Evolutionary conservation across 2,888 invertebrate genomes (phyloP), one percentile per base, ranked within the genome.

Genomic region (Hirtodrosophila duncani): DNA sequence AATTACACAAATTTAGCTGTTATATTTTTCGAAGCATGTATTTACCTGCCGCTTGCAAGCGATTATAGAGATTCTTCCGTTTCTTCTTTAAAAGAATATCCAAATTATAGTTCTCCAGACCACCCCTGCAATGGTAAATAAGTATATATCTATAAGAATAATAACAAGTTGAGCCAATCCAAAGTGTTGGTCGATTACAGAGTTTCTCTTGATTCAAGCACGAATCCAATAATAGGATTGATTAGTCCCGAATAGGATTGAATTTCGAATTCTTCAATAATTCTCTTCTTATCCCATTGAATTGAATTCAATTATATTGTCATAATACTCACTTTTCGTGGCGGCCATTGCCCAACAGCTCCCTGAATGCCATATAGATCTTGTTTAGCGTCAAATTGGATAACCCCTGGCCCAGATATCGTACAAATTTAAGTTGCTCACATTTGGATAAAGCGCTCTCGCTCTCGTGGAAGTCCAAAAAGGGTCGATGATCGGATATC

Each of bases 391-490:
- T 86, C 77, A 86, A 67, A 83, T 83, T 86, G 69, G 86, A 84
- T 82, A 86, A 43, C 79, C 86, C 86, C 82, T 86, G 86, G 63
- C 86, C 86, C 81, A 86, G 66, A 84, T 86, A 86, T 78, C 86
- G 84, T 81, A 85, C 83, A 81, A 86, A 86, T 81, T 86, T 86
- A 78, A 86, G 84, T 75, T 86, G 86, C 51, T 86, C 86, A 75
- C 80, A 77, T 72, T 86, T 86, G 68, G 86, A 84, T 81, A 86
- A 66, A 58, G 86, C 86, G 77, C 85, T 86, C 71, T 86, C 86
- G 77, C 85, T 86, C 71, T 86, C 86, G 81, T 86, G 86, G 81
- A 86, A 86, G 82, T 86, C 86, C 85, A 86, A 83, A 85, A 86
- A 86, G 81, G 86, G 84, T 83, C 86, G 77, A 83, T 86, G 86